Percentiles rank a stretch among this genome's conserved stretches.
Evolutionary conservation across 1,140 invertebrate species (phyloP).

Genomic region (Dinoponera quadriceps): DNA sequence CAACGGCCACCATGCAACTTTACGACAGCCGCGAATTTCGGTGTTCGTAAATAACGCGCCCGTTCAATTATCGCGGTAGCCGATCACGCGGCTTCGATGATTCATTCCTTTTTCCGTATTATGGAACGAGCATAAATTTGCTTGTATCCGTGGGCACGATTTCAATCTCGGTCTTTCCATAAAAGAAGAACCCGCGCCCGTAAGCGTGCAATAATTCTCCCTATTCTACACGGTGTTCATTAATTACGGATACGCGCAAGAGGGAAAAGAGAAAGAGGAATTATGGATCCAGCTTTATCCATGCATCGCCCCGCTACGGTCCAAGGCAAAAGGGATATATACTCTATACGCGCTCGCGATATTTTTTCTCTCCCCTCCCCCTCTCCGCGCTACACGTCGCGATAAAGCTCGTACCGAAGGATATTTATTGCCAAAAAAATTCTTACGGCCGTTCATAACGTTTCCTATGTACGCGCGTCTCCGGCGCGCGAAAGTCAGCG

Average conservation of each 20-base stretch:
- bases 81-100: conserved; percentile 64
- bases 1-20: not conserved
- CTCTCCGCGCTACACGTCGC: conserved; percentile 6
- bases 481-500: conserved; percentile 34
- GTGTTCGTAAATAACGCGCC: conserved; percentile 26
- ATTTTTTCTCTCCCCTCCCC: conserved; percentile 43
- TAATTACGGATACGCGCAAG: conserved; percentile 77
- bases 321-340: conserved; percentile 64
- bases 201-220: conserved; percentile 81
- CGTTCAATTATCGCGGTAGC: conserved; percentile 62
- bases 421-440: conserved; percentile 72
- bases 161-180: conserved; percentile 75
- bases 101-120: conserved; percentile 68
- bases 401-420: conserved; percentile 65
- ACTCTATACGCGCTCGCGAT: conserved; percentile 38
- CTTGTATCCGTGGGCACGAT: conserved; percentile 68
- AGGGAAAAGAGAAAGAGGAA: conserved; percentile 78
- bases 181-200: conserved; percentile 77
- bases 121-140: conserved; percentile 70
- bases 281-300: conserved; percentile 81
- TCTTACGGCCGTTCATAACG: conserved; percentile 48
- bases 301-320: conserved; percentile 73
- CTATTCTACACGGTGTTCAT: conserved; percentile 82
- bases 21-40: conserved; percentile 8
- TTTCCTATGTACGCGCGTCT: not conserved